Base-by-base conservation (phyloP, 2,888 invertebrate species). In the Eucera pruinosa region DNA sequence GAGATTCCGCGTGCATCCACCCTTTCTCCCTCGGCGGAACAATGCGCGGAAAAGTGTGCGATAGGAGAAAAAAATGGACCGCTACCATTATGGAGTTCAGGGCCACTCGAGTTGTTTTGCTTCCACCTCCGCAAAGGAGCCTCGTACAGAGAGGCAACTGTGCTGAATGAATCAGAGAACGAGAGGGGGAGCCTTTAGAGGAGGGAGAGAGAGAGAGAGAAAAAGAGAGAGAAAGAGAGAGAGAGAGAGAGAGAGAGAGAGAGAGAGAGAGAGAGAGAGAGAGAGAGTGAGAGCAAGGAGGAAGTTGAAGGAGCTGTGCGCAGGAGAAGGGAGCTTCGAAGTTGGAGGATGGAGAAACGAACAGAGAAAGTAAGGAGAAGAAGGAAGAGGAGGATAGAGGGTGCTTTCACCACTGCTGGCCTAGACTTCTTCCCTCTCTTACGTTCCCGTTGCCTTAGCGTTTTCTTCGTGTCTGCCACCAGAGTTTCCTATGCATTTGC, bases 81-180 rank as follows among this genome's bases (percentile, higher is more conserved):
- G 87, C 87, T 88, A 88, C 89, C 89, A 89, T 89, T 89, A 86
- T 86, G 83, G 87, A 88, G 89, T 86, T 86, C 86, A 86, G 86
- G 87, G 89, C 88, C 89, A 89, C 87, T 89, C 89, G 89, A 86
- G 88, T 89, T 88, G 87, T 81, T 86, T 86, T 84, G 84, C 85
- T 85, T 87, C 84, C 86, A 84, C 79, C 82, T 80, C 81, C 83
- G 83, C 84, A 85, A 83, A 86, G 83, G 85, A 86, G 86, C 75
- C 80, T 81, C 86, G 85, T 81, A 82, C 82, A 84, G 86, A 86
- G 81, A 85, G 80, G 85, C 85, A 86, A 86, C 86, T 83, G 87
- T 84, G 87, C 82, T 86, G 86, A 86, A 86, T 86, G 86, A 86
- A 86, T 86, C 87, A 83, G 82, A 50, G 84, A 86, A 65, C 45